Conservation (phyloP, 2,888 invertebrate species). For the Tetragonula carbonaria region DNA sequence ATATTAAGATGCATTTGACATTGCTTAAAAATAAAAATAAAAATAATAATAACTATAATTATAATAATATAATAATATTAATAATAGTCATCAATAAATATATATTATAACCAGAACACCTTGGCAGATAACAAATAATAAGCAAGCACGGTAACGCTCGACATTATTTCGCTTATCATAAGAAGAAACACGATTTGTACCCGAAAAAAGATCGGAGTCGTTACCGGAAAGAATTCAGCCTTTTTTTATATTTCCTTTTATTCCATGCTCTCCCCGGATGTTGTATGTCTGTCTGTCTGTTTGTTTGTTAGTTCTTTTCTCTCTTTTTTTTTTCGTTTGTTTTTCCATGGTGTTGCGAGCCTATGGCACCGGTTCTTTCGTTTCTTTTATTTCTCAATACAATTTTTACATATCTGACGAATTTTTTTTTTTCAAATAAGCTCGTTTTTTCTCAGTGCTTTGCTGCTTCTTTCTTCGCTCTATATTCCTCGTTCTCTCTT, state of each 20-base stretch:
- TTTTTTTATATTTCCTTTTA: slow-evolving; percentile 42
- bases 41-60: slow-evolving; percentile 72
- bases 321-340: no score
- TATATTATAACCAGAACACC: slow-evolving; percentile 84
- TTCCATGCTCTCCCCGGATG: slow-evolving; percentile 45
- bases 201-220: slow-evolving; percentile 70
- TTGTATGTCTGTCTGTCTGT: not conserved
- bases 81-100: slow-evolving; percentile 82
- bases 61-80: slow-evolving; percentile 76
- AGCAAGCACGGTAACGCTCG: slow-evolving; percentile 83
- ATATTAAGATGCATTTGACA: slow-evolving; percentile 84
- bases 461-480: slow-evolving; percentile 54
- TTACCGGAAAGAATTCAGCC: slow-evolving; percentile 66
- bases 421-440: slow-evolving; percentile 49
- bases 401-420: slow-evolving; percentile 58
- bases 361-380: slow-evolving; percentile 61
- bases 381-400: slow-evolving; percentile 52
- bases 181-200: slow-evolving; percentile 71
- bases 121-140: slow-evolving; percentile 83
- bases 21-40: slow-evolving; percentile 80
- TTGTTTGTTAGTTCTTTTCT: no score
- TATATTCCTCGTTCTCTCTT: slow-evolving; percentile 9
- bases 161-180: slow-evolving; percentile 64
- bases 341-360: slow-evolving; percentile 55
- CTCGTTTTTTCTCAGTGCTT: slow-evolving; percentile 57